Evolutionary conservation across 2,888 invertebrate genomes (phyloP).

Genomic region (Cheilosia soror): DNA sequence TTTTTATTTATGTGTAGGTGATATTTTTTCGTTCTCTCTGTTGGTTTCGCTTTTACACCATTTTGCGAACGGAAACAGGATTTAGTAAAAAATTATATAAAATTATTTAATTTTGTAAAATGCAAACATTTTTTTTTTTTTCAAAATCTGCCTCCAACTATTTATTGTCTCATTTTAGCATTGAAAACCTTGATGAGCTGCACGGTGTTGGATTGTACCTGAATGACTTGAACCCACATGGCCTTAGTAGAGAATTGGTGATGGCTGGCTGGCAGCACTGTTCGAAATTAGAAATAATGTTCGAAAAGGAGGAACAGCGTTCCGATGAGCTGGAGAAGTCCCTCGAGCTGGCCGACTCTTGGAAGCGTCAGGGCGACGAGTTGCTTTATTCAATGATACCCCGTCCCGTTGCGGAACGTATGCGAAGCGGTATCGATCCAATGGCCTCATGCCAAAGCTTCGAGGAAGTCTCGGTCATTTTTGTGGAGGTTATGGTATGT

Average conservation of each 20-base stretch:
- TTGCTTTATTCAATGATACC: conserved; percentile 97
- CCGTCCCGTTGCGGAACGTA: conserved; percentile 91
- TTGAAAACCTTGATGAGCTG: conserved; percentile 93
- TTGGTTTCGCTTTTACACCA: no score
- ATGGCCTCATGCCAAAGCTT: conserved; percentile 91
- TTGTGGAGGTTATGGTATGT: conserved; percentile 81
- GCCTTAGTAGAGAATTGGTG: conserved; percentile 92
- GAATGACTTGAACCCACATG: conserved; percentile 94
- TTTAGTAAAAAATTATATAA: no score
- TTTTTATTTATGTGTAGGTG: no score
- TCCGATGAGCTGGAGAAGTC: conserved; percentile 92
- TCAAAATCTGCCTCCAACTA: not conserved
- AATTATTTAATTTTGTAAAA: no score
- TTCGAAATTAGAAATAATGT: conserved; percentile 91
- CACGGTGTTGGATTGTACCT: conserved; percentile 91
- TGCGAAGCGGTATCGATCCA: conserved; percentile 90
- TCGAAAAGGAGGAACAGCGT: conserved; percentile 92
- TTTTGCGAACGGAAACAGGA: no score
- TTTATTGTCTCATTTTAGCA: conserved; percentile 84
- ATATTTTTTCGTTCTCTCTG: no score
- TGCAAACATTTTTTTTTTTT: no score
- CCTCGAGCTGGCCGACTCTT: conserved; percentile 90
- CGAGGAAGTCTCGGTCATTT: conserved; percentile 83
- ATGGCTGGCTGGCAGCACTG: conserved; percentile 94
- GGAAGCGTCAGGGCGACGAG: conserved; percentile 94